These are phyloP conservation scores for Cephus spinipes DNA, from an alignment of 2,888 invertebrate genomes.

Conservation along the genomic window DNA sequence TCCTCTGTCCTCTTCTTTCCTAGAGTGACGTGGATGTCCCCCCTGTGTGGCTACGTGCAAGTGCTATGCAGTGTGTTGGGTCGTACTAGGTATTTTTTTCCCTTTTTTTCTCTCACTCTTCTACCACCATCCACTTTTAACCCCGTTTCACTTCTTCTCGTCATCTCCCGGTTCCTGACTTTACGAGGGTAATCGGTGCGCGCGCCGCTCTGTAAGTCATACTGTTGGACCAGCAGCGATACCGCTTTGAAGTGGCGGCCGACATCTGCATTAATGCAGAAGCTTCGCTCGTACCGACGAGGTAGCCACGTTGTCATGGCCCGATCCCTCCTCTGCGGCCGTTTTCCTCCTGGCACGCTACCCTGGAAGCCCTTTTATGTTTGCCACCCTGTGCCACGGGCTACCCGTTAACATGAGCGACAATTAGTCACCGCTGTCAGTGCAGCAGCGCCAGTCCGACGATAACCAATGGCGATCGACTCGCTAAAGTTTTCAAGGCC, in stretches of 20 bases:
- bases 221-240: background rate
- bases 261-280: constrained; percentile 51
- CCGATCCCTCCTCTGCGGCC: constrained; percentile 36
- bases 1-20: background rate
- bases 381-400: constrained; percentile 32
- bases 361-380: constrained; percentile 35
- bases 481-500: background rate
- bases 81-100: constrained; percentile 13
- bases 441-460: background rate
- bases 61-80: background rate
- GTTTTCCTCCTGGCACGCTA: constrained; percentile 33
- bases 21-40: background rate
- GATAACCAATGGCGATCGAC: background rate
- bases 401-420: constrained; percentile 48
- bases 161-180: constrained; percentile 28
- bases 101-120: constrained; percentile 20
- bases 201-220: background rate
- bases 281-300: constrained; percentile 2
- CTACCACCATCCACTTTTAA: constrained; percentile 17
- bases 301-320: background rate
- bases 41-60: background rate
- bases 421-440: constrained; percentile 43
- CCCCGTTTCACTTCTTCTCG: constrained; percentile 7
- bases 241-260: constrained; percentile 52
- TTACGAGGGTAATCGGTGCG: constrained; percentile 3